Percentiles rank a stretch among this genome's conserved stretches.
phyloP scores from a whole-genome alignment of 2,888 invertebrate species.

The Lasioglossum zephyrum region DNA sequence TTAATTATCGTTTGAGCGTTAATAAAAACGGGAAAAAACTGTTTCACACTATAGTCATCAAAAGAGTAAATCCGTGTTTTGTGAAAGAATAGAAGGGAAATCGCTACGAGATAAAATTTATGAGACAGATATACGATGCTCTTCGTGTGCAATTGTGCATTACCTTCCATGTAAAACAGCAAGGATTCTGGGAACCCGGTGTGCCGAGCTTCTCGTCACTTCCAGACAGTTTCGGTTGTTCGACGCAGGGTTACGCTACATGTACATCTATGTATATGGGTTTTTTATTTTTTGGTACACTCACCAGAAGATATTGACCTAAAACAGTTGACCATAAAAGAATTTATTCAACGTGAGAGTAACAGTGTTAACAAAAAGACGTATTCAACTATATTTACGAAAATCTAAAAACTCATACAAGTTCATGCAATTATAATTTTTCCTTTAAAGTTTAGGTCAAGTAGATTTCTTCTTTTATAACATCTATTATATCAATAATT shows the following conservation, averaged over 20 bases:
- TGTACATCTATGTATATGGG: background rate
- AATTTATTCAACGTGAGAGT: background rate
- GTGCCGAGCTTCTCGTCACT: slow-evolving; percentile 39
- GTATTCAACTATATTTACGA: background rate
- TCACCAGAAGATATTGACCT: background rate
- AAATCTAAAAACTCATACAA: background rate
- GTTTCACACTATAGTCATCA: background rate
- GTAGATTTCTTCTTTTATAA: background rate
- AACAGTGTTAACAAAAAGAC: background rate
- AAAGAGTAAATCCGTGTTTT: background rate
- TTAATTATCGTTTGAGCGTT: background rate
- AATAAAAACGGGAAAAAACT: background rate
- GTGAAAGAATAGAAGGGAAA: background rate
- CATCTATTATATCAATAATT: background rate
- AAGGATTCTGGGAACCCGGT: slow-evolving; percentile 21
- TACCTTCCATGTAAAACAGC: slow-evolving; percentile 35
- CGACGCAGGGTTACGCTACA: background rate
- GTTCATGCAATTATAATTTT: background rate
- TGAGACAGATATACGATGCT: slow-evolving; percentile 30
- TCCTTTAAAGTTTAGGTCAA: background rate
- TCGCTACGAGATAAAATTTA: slow-evolving; percentile 25
- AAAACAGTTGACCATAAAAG: background rate
- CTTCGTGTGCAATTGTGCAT: background rate
- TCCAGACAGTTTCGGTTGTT: slow-evolving; percentile 7
- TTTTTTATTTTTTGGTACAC: background rate